Base-by-base conservation (phyloP, 2,888 invertebrate species). In the Pseudolycoriella hygida region DNA sequence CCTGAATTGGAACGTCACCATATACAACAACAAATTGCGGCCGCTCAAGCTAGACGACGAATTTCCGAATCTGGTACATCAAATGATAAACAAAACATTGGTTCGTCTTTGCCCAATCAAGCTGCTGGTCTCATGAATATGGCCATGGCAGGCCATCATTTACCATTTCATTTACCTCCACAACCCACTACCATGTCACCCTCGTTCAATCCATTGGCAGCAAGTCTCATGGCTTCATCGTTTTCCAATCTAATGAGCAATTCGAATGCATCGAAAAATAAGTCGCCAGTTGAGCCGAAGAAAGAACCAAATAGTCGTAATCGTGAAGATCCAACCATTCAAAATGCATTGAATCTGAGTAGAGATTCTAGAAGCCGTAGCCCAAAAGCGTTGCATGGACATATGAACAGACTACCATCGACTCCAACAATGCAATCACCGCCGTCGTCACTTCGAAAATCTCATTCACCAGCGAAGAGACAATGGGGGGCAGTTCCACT, bases 81-180 rank as follows among this genome's bases (percentile, higher is more conserved):
- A 8, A 54, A 56, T 12, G 49, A 57, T 2, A 61, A 62, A 45
- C 60, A 60, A 44, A 59, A 54, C 46, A 12, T 18, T 6, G 6
- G 4, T 11, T 58, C 61, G 2, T 11, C 31, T n/a, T 19, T 32
- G n/a, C 40, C 41, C 20, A 38, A 42, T 46, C 46, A 46, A 42
- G 67, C 70, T 8, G 70, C 75, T 56, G 77, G 77, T 49, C 65
- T 79, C 49, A 73, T 75, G 48, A 74, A 71, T 57, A 62, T 73
- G 55, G 70, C 69, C 49, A 68, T 75, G 71, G 70, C 77, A 47
- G 67, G 63, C 1, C 67, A 69, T 53, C 74, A 72, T 50, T 66
- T 77, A 52, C 72, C 78, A 44, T 74, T 77, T 51, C 77, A 76
- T 56, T 69, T 76, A 54, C 75, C 72, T 53, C 73, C 74, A 52